These are phyloP conservation scores for Caenorhabditis brenneri DNA, from an alignment of 1,140 invertebrate species.

Conservation along the genomic window DNA sequence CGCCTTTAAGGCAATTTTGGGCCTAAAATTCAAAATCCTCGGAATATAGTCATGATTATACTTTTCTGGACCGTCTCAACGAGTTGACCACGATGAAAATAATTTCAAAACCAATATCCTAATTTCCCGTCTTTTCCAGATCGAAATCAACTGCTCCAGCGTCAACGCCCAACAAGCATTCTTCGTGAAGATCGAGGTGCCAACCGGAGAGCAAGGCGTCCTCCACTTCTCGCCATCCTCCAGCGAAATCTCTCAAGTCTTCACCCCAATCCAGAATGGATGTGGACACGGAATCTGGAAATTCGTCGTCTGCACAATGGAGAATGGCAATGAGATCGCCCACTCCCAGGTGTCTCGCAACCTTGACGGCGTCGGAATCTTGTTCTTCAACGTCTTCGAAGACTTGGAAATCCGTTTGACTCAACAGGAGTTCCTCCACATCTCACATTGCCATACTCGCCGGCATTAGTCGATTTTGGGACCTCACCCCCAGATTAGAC, in stretches of 20 bases:
- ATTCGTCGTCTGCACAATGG: slow-evolving; percentile 22
- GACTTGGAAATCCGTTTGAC: slow-evolving; percentile 32
- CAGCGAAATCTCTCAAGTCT: not conserved
- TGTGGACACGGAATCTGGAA: slow-evolving; percentile 21
- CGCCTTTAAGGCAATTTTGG: too few species aligned
- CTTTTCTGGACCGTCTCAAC: too few species aligned
- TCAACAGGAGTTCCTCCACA: slow-evolving; percentile 36
- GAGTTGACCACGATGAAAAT: too few species aligned
- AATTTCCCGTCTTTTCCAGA: not conserved
- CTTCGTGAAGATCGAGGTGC: not conserved
- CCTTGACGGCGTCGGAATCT: slow-evolving; percentile 21
- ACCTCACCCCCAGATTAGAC: too few species aligned
- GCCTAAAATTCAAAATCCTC: too few species aligned
- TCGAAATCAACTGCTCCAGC: slow-evolving; percentile 30
- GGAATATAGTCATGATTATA: too few species aligned
- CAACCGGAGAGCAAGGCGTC: slow-evolving; percentile 28
- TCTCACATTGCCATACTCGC: slow-evolving; percentile 5
- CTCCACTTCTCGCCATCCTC: slow-evolving; percentile 22
- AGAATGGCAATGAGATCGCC: slow-evolving; percentile 38
- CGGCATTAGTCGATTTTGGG: not conserved
- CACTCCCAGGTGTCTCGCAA: slow-evolving; percentile 24
- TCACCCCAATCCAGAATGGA: slow-evolving; percentile 36
- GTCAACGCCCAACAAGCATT: not conserved
- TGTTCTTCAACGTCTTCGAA: slow-evolving; percentile 14
- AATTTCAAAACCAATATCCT: too few species aligned